A percentile compares a stretch with the other conserved stretches of the same genome.
Evolutionary conservation across 2,797 vertebrate genomes (phyloP).

Genomic region (Lacerta bilineata): DNA sequence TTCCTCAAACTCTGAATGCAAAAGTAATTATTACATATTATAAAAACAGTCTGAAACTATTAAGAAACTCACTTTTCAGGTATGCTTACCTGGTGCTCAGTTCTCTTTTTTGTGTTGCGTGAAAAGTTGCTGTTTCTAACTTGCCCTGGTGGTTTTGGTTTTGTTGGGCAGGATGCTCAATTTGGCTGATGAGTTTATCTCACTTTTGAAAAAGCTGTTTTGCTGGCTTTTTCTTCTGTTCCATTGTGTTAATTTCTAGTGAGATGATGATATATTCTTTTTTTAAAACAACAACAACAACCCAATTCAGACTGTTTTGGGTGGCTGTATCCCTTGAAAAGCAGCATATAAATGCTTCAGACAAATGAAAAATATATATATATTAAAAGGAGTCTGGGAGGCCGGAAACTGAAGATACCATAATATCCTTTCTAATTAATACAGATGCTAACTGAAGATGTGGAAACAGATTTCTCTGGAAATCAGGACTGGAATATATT

Average conservation of each 20-base stretch:
- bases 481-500: conserved; percentile 49
- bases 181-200: background rate
- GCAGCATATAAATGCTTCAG: background rate
- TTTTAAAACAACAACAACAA: background rate
- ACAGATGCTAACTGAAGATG: conserved; percentile 11
- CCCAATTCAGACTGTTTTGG: background rate
- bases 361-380: background rate
- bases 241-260: background rate
- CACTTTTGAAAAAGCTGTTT: background rate
- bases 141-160: background rate
- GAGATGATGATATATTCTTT: too few relatives aligned
- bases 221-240: background rate
- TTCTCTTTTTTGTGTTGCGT: background rate
- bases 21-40: conserved; percentile 8
- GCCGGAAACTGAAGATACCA: background rate
- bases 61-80: background rate
- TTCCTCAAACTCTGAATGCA: background rate
- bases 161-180: background rate
- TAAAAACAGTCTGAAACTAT: too few relatives aligned
- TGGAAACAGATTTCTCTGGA: conserved; percentile 53
- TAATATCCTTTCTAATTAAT: conserved; percentile 8
- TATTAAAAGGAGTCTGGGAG: background rate
- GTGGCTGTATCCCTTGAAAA: background rate
- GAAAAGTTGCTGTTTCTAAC: background rate
- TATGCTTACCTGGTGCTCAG: background rate